These are phyloP conservation scores for Caerostris extrusa DNA, from an alignment of 1,140 invertebrate species.

Conservation along the genomic window DNA sequence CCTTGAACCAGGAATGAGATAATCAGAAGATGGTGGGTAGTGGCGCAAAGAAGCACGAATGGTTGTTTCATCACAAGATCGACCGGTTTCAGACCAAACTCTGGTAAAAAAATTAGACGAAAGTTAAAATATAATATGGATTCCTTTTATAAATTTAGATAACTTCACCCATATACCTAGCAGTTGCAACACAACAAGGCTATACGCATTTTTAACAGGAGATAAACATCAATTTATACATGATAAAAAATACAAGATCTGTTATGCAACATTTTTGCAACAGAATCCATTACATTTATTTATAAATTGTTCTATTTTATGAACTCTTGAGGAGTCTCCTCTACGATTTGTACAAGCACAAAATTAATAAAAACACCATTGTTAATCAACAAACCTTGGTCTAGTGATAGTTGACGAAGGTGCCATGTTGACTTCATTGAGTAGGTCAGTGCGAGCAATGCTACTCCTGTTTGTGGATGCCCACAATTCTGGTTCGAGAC, in stretches of 20 bases:
- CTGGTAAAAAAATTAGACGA: neutral
- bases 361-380: neutral
- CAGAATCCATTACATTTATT: too few species aligned
- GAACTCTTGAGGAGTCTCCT: neutral
- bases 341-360: neutral
- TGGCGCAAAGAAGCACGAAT: conserved; percentile 67
- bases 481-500: conserved; percentile 59
- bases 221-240: too few species aligned
- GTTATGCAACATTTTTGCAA: too few species aligned
- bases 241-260: too few species aligned
- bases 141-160: neutral
- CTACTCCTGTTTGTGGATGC: neutral
- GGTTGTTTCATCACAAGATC: conserved; percentile 74
- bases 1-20: conserved; percentile 54
- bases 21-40: conserved; percentile 33
- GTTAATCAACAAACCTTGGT: conserved; percentile 40
- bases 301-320: neutral
- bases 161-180: neutral
- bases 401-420: conserved; percentile 43
- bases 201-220: too few species aligned
- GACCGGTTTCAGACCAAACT: conserved; percentile 71
- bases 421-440: conserved; percentile 56
- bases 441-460: neutral
- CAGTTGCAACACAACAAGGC: too few species aligned
- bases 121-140: neutral